Evolutionary conservation across 1,140 invertebrate species (phyloP), one percentile per base, ranked within the genome.

Genomic region (Caenorhabditis brenneri): DNA sequence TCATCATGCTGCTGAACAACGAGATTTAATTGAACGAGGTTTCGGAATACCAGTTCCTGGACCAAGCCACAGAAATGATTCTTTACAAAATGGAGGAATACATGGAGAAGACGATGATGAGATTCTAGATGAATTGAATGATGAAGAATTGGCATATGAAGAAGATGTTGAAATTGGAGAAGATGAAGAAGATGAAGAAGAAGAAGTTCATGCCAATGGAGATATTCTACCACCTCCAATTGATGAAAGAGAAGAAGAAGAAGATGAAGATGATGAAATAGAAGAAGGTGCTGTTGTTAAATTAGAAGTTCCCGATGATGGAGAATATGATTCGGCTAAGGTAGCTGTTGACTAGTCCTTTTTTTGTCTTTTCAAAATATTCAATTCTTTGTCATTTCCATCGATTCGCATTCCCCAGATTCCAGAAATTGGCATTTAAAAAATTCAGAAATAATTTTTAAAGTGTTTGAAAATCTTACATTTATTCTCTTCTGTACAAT

Each of bases 111-210:
- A 49, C 19, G 49, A 49, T 31, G 78, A 49, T 16, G n/a, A 51
- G 0, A 42, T 29, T 31, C 22, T 80, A 15, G 78, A 80, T 22
- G 49, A 51, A 31, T 51, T 80, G 46, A 53, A 80, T n/a, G 78
- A 51, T 31, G 48, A 31, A 19, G 78, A 80, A 22, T 31, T 51
- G 78, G 78, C 46, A 1, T 49, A 80, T 24, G 78, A 80, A 51
- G 78, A 80, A 80, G 78, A 80, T 9, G 78, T 51, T 1, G 78
- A 80, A 22, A 80, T 74, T 27, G 65, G 49, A 22, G 78, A 80
- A n/a, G 49, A 46, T 6, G 65, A 74, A 24, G 39, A 53, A 22
- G 78, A 80, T 22, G 78, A 80, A 10, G 78, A 80, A n/a, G 78
- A 80, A 2, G 78, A 80, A 51, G 33, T 24, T 36, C 46, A 31